Conservation (phyloP, 2,797 vertebrate species). For the Heteromormyrus szaboi region DNA sequence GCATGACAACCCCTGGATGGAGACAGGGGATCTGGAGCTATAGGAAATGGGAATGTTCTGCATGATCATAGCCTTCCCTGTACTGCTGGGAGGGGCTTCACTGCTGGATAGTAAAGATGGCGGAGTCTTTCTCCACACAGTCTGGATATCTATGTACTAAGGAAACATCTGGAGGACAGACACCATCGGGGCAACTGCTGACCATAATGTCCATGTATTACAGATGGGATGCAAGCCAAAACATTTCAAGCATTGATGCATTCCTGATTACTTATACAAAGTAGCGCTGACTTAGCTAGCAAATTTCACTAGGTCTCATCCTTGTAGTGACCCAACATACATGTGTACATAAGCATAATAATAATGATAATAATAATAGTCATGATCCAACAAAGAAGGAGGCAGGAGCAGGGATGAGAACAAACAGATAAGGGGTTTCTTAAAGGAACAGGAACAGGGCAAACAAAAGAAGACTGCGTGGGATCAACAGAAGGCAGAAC, state of each 20-base stretch:
- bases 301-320: background rate
- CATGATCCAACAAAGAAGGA: background rate
- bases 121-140: constrained; percentile 51
- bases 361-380: background rate
- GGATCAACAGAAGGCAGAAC: background rate
- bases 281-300: background rate
- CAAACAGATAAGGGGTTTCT: background rate
- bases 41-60: constrained; percentile 44
- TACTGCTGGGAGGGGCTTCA: constrained; percentile 45
- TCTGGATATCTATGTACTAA: constrained; percentile 36
- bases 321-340: background rate
- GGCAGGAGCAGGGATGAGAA: background rate
- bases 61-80: constrained; percentile 38
- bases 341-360: background rate
- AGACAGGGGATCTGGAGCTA: constrained; percentile 30
- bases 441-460: background rate
- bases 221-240: background rate
- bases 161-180: background rate
- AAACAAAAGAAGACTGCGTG: background rate
- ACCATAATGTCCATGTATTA: background rate
- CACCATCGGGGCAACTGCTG: background rate
- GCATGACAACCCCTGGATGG: constrained; percentile 18
- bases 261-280: background rate
- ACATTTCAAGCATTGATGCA: background rate
- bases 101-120: constrained; percentile 39